Evolutionary conservation across 35 echinoderm and acorn worm genomes (phyloP).

Genomic region (Ptychodera flava): DNA sequence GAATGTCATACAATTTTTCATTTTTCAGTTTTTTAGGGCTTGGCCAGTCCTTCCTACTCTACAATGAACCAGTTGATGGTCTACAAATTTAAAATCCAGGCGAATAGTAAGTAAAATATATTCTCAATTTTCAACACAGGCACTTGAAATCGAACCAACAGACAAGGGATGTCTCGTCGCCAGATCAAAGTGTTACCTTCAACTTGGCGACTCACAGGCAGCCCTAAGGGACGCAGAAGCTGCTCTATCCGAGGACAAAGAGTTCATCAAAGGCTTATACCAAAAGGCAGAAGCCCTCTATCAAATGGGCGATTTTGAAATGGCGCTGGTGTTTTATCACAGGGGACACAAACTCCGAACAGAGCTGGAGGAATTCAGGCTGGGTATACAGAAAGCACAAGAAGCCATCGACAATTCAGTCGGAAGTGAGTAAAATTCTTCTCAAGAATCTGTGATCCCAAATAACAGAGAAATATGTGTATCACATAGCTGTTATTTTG

Average conservation of each 20-base stretch:
- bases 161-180: constrained; percentile 92
- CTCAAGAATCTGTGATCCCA: no score
- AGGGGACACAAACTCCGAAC: constrained; percentile 88
- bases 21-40: neutral
- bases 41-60: neutral
- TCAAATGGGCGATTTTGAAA: constrained; percentile 96
- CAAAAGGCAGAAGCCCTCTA: constrained; percentile 94
- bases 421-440: constrained; percentile 48
- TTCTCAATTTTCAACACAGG: constrained; percentile 44
- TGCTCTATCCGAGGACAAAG: constrained; percentile 58
- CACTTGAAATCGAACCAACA: constrained; percentile 85
- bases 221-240: constrained; percentile 82
- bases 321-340: constrained; percentile 89
- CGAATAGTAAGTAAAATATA: no score
- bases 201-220: constrained; percentile 74
- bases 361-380: constrained; percentile 91
- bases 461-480: no score
- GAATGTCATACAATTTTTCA: neutral
- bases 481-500: no score
- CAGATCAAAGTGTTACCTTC: constrained; percentile 86
- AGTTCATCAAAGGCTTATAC: constrained; percentile 81
- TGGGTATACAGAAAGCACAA: constrained; percentile 98
- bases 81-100: no score
- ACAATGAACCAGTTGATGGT: neutral
- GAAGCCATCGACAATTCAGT: constrained; percentile 97